phyloP scores from a whole-genome alignment of 2,888 invertebrate genomes.

The Neocrepidodera transversa region DNA sequence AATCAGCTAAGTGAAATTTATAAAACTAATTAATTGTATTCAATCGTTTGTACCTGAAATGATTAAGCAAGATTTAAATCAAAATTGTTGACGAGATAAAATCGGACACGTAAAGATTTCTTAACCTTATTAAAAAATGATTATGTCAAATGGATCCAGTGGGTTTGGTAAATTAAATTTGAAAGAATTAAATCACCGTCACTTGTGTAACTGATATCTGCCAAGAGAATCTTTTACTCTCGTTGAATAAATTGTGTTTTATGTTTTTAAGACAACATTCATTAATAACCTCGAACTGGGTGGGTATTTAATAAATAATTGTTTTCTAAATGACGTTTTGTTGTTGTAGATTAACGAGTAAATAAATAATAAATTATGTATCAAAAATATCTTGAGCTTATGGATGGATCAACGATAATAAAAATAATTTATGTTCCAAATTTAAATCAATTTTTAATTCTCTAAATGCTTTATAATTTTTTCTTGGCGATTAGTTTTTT shows the following conservation, averaged over 20 bases:
- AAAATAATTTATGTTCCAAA: too few relatives aligned
- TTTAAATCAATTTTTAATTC: too few relatives aligned
- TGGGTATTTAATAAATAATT: constrained; percentile 4
- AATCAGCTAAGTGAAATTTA: too few relatives aligned
- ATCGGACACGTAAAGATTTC: constrained; percentile 20
- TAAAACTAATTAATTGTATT: too few relatives aligned
- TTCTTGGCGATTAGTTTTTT: too few relatives aligned
- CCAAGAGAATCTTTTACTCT: background rate
- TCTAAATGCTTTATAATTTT: too few relatives aligned
- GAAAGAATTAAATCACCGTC: constrained; percentile 7
- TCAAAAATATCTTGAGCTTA: too few relatives aligned
- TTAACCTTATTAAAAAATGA: constrained; percentile 19
- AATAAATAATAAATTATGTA: too few relatives aligned
- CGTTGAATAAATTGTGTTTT: constrained; percentile 10
- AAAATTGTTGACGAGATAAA: constrained; percentile 16
- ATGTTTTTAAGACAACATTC: constrained; percentile 1
- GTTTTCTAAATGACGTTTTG: background rate
- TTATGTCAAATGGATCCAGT: constrained; percentile 19
- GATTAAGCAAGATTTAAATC: constrained; percentile 21
- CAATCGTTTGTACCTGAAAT: too few relatives aligned
- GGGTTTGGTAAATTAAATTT: constrained; percentile 23
- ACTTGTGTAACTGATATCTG: constrained; percentile 7
- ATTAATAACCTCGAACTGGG: constrained; percentile 8
- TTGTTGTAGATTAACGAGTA: too few relatives aligned
- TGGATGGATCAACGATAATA: too few relatives aligned